Evolutionary conservation across 2,797 vertebrate genomes (phyloP), one percentile per base, ranked within the genome.

Genomic region (Lepidocolaptes lacrymiger): DNA sequence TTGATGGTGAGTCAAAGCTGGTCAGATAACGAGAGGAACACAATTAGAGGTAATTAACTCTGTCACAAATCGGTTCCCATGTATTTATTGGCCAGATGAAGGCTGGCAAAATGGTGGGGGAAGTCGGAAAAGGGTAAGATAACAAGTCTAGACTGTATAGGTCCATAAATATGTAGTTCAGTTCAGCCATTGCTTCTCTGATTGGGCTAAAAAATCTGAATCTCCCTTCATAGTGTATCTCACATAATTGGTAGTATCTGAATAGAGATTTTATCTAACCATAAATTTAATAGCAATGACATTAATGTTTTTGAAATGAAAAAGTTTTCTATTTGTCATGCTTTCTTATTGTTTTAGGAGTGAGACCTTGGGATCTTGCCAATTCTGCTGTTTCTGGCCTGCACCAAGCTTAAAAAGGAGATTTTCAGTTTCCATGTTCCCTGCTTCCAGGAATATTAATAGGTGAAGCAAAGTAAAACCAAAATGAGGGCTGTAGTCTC

Each of bases 101-200:
- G 15, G 37, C 7, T 94, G 83, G 55, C 48, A 71, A 81, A 86
- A 52, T 51, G 13, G 19, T 85, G 32, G 10, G 15, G 80, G 80
- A 96, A 91, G 79, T 63, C 44, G 59, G 59, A 73, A 93, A 88
- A 19, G 28, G 4, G 66, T 58, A 72, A 88, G 85, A 95, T 95
- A 95, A 95, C 55, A 84, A 91, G 83, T 95, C 94, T 94, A 84
- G 95, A 95, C 89, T 87, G n/a, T 46, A 55, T 37, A 85, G 27
- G 64, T 59, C 66, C 34, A 83, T 54, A 88, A 28, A 85, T 58
- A 58, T 5, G 36, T 52, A 59, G 37, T 69, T 58, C 64, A 73
- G 58, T 71, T 86, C 73, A 88, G 69, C n/a, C 73, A 19, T 48
- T 90, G 28, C 69, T 84, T 91, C 76, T 93, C 44, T 0, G 0